Percentiles rank a stretch among this genome's conserved stretches.
These are phyloP conservation scores for Aplysina aerophoba DNA, from an alignment of 37 sponge, comb jelly and placozoan genomes.

Conservation along the genomic window DNA sequence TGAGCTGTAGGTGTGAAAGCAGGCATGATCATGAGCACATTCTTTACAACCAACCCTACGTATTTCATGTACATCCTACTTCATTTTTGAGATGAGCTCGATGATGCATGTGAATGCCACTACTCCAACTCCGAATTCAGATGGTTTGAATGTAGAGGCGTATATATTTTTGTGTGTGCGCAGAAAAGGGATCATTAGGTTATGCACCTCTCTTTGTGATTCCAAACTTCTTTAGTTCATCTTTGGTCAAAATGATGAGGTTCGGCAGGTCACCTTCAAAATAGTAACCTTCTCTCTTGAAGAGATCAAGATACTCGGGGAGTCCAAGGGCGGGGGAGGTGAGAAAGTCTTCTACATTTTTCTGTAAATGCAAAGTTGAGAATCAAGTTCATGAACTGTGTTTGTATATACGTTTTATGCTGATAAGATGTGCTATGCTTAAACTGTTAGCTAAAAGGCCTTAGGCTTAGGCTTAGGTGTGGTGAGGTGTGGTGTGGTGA, in stretches of 20 bases:
- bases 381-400: too few relatives aligned
- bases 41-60: too few relatives aligned
- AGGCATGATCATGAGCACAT: not conserved
- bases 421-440: too few relatives aligned
- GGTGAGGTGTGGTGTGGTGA: too few relatives aligned
- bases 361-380: constrained; percentile 15
- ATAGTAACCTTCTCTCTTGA: constrained; percentile 61
- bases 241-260: constrained; percentile 42
- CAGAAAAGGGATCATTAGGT: too few relatives aligned
- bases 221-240: constrained; percentile 67
- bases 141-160: too few relatives aligned
- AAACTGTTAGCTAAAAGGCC: too few relatives aligned
- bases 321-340: constrained; percentile 31
- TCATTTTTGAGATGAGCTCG: too few relatives aligned
- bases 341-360: constrained; percentile 19
- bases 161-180: too few relatives aligned
- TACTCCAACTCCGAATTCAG: not conserved
- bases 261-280: constrained; percentile 54
- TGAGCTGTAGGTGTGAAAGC: not conserved
- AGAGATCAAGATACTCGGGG: constrained; percentile 38
- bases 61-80: too few relatives aligned
- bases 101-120: not conserved
- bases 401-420: too few relatives aligned
- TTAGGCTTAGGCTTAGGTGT: too few relatives aligned
- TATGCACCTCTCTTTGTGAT: constrained; percentile 60